Conservation (phyloP, 2,888 invertebrate species). For the Rotaria magnacalcarata region DNA sequence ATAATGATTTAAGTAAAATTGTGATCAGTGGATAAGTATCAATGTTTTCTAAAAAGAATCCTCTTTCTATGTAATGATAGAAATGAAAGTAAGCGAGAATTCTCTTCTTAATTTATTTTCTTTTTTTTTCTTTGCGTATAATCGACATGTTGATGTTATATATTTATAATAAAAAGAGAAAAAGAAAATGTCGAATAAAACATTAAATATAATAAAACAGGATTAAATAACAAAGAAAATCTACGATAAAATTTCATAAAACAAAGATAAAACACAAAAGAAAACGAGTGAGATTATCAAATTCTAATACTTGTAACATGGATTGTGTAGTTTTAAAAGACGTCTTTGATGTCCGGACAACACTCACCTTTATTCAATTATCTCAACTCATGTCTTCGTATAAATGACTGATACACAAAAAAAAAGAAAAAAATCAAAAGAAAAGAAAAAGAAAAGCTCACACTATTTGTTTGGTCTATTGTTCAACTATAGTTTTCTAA, state of each 20-base stretch:
- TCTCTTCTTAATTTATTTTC: conserved; percentile 26
- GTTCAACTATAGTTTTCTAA: background rate
- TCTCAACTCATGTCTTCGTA: conserved; percentile 7
- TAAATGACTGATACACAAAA: conserved; percentile 17
- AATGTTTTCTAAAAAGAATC: too few species aligned
- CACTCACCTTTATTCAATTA: conserved; percentile 28
- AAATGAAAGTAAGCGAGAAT: background rate
- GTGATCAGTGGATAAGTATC: too few species aligned
- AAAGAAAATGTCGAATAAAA: background rate
- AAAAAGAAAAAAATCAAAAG: background rate
- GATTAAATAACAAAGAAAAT: background rate
- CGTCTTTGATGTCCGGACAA: conserved; percentile 36
- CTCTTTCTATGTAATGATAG: too few species aligned
- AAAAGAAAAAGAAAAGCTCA: conserved; percentile 13
- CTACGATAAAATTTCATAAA: background rate
- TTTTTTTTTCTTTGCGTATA: background rate
- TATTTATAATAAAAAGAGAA: background rate
- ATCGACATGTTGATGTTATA: background rate
- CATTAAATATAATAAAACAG: background rate
- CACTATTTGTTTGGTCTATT: background rate
- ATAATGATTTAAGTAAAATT: too few species aligned
- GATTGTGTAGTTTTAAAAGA: background rate
- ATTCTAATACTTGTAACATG: too few species aligned
- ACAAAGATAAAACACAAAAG: background rate
- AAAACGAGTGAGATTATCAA: background rate